A percentile compares a stretch with the other conserved stretches of the same genome.
Conservation (phyloP, 2,888 invertebrate genomes). For the Cephus rjabovi region DNA sequence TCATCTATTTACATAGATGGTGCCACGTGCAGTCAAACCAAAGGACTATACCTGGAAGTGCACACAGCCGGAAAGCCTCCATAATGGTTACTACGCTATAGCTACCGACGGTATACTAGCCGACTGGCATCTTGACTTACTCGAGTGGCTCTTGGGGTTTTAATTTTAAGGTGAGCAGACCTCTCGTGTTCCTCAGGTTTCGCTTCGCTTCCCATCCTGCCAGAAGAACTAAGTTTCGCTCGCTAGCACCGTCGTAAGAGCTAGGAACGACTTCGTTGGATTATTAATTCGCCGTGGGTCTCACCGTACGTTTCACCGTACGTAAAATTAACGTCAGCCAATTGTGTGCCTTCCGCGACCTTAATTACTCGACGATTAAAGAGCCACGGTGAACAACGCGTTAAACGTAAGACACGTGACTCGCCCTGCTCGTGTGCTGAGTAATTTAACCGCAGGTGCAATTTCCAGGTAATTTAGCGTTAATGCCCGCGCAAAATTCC, state of each 20-base stretch:
- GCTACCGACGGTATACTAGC: neutral
- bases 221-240: neutral
- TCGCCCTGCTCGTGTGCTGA: neutral
- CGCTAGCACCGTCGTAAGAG: neutral
- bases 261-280: neutral
- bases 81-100: neutral
- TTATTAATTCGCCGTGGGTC: neutral
- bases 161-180: neutral
- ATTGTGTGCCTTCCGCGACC: neutral
- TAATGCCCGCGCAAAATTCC: neutral
- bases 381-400: neutral
- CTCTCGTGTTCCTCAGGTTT: neutral
- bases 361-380: neutral
- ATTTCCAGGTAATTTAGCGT: conserved; percentile 33
- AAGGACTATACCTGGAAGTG: neutral
- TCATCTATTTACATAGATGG: neutral
- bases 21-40: neutral
- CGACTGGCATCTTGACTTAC: neutral
- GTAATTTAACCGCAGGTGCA: conserved; percentile 30
- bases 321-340: neutral
- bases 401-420: neutral
- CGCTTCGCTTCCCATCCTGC: neutral
- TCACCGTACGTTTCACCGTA: no score
- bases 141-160: neutral
- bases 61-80: neutral